Percentiles rank a stretch among this genome's conserved stretches.
phyloP scores from a whole-genome alignment of 1,140 invertebrate species.

The Drosophila azteca region DNA sequence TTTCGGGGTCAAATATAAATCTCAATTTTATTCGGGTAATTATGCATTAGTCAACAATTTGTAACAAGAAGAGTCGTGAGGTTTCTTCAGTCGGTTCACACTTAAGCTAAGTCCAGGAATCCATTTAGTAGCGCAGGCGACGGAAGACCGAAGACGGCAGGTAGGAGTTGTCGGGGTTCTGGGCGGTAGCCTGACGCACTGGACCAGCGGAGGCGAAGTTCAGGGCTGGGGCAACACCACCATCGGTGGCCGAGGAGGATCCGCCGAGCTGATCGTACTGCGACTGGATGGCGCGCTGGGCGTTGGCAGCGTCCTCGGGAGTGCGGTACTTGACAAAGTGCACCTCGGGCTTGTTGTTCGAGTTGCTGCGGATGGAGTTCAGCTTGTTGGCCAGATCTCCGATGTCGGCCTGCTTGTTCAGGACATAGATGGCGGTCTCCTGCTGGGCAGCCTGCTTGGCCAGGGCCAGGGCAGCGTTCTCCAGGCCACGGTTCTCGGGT shows the following conservation, averaged over 20 bases:
- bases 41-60: constrained; percentile 71
- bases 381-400: constrained; percentile 65
- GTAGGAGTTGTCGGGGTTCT: constrained; percentile 66
- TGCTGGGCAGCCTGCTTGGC: constrained; percentile 73
- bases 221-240: constrained; percentile 66
- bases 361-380: constrained; percentile 55
- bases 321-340: constrained; percentile 78
- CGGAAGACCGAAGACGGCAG: constrained; percentile 76
- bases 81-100: constrained; percentile 25
- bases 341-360: constrained; percentile 70
- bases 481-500: constrained; percentile 72
- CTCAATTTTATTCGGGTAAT: constrained; percentile 61
- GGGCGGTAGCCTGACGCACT: constrained; percentile 45
- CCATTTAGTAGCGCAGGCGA: constrained; percentile 60
- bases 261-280: constrained; percentile 72
- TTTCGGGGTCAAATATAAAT: constrained; percentile 32
- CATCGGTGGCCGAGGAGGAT: constrained; percentile 53
- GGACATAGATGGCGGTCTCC: constrained; percentile 72
- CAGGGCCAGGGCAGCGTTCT: constrained; percentile 65
- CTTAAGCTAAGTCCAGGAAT: constrained; percentile 21
- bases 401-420: constrained; percentile 74
- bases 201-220: constrained; percentile 72
- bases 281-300: constrained; percentile 64
- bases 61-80: constrained; percentile 42
- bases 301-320: constrained; percentile 70